Evolutionary conservation across 2,113 vertebrate species (phyloP).

Genomic region (Cathartes aura): DNA sequence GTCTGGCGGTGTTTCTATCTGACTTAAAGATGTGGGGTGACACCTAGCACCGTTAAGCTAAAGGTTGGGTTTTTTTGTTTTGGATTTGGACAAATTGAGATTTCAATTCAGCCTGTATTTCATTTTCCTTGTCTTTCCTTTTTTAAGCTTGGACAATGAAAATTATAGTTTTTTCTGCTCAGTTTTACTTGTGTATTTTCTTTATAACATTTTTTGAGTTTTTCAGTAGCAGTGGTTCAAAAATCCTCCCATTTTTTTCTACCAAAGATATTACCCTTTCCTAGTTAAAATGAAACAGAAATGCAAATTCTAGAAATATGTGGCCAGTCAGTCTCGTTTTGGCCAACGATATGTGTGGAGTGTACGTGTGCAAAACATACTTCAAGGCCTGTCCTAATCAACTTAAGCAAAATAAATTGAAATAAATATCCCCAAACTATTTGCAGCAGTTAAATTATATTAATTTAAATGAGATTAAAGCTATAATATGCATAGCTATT

Average conservation of each 20-base stretch:
- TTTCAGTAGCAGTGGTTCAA: background rate
- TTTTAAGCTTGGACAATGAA: background rate
- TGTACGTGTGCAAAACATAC: slow-evolving; percentile 12
- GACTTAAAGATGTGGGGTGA: background rate
- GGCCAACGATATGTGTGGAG: background rate
- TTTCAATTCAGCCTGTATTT: background rate
- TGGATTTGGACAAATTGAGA: background rate
- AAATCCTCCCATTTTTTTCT: background rate
- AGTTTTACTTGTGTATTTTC: background rate
- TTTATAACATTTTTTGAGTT: background rate
- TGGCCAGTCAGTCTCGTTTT: background rate
- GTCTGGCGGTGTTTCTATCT: background rate
- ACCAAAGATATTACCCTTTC: background rate
- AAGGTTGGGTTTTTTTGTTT: background rate
- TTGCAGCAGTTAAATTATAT: slow-evolving; percentile 39
- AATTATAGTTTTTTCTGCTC: background rate
- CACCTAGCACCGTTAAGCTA: background rate
- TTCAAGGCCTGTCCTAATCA: slow-evolving; percentile 26
- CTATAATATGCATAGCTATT: background rate
- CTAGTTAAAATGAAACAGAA: background rate
- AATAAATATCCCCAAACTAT: slow-evolving; percentile 23
- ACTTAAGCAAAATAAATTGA: slow-evolving; percentile 47
- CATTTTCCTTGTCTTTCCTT: background rate
- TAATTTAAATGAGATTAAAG: slow-evolving; percentile 53
- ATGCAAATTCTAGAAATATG: background rate